A percentile compares a stretch with the other conserved stretches of the same genome.
Evolutionary conservation across 2,113 vertebrate genomes (phyloP).

Genomic region (Dasypus novemcinctus): DNA sequence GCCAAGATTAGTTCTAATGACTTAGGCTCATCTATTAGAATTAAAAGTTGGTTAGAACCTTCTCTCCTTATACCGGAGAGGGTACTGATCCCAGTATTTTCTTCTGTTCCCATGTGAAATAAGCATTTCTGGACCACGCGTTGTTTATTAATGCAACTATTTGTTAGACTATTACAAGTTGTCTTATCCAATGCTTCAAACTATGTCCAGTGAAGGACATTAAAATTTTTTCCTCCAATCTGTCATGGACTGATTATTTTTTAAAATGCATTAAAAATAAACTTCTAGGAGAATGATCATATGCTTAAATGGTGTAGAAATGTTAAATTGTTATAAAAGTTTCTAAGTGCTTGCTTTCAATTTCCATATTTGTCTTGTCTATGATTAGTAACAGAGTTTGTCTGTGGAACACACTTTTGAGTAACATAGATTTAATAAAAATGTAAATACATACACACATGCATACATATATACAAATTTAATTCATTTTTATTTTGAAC

Average conservation of each 20-base stretch:
- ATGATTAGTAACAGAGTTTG: neutral
- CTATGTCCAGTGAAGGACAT: neutral
- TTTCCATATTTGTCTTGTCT: slow-evolving; percentile 41
- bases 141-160: neutral
- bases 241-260: neutral
- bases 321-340: slow-evolving; percentile 41
- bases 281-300: slow-evolving; percentile 26
- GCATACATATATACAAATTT: neutral
- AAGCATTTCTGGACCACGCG: neutral
- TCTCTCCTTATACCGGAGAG: neutral
- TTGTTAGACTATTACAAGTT: neutral
- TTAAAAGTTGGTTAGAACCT: neutral
- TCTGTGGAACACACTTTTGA: neutral
- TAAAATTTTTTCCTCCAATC: neutral
- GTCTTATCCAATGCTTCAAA: neutral
- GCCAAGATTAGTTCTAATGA: neutral
- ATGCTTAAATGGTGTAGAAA: slow-evolving; percentile 33
- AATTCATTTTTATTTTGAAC: slow-evolving; percentile 48
- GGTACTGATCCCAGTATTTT: neutral
- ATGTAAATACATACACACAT: neutral
- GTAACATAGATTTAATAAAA: neutral
- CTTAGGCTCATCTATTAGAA: neutral
- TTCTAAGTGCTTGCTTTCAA: slow-evolving; percentile 27
- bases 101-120: neutral
- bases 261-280: slow-evolving; percentile 7